Conservation (phyloP, 2,888 invertebrate species). For the Mesorhabditis sp. region DNA sequence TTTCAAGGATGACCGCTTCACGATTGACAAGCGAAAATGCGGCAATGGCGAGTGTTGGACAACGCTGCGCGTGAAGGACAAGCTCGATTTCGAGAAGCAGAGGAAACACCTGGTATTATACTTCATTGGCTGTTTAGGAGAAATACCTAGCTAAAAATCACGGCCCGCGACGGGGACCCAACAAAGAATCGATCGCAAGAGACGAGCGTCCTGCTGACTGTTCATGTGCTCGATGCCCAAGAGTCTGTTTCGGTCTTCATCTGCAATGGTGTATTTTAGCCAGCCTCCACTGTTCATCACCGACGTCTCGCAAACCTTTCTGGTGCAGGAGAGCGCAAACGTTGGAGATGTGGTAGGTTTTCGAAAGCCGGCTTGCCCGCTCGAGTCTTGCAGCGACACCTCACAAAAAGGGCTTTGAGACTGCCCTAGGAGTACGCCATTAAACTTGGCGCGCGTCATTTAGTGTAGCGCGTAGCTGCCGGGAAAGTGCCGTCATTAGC, state of each 20-base stretch:
- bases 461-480: too few species aligned
- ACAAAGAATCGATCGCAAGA: constrained; percentile 24
- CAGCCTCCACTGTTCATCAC: constrained; percentile 28
- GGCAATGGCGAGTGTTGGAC: constrained; percentile 27
- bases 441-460: too few species aligned
- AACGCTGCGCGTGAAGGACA: constrained; percentile 21
- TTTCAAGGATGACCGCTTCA: constrained; percentile 18
- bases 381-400: too few species aligned
- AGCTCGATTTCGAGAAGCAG: constrained; percentile 26
- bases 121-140: constrained; percentile 9
- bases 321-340: constrained; percentile 8
- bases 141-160: constrained; percentile 21
- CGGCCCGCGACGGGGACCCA: constrained; percentile 36
- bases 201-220: constrained; percentile 22
- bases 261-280: constrained; percentile 20
- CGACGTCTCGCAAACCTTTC: constrained; percentile 16
- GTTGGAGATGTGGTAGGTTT: constrained; percentile 16
- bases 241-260: constrained; percentile 19
- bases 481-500: too few species aligned
- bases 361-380: too few species aligned
- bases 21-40: constrained; percentile 27
- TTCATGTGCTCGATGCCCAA: constrained; percentile 30
- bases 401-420: too few species aligned
- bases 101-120: constrained; percentile 10
- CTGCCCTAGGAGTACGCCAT: too few species aligned